Evolutionary conservation across 2,888 invertebrate genomes (phyloP).

Genomic region (Chymomyza procnemis): DNA sequence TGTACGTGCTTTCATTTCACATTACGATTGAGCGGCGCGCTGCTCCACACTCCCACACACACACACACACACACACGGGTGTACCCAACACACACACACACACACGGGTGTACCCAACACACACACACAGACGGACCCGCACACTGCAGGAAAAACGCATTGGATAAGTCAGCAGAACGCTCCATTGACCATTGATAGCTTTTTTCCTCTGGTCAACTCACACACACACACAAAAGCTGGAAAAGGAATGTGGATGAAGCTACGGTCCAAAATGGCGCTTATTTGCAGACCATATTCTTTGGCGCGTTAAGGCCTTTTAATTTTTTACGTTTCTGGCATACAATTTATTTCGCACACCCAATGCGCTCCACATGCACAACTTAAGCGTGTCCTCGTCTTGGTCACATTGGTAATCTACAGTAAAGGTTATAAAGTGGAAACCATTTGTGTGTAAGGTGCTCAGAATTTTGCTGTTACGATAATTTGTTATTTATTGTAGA

Average conservation of each 20-base stretch:
- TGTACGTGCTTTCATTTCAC: conserved; percentile 72
- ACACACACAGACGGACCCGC: background rate
- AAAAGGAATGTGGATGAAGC: conserved; percentile 8
- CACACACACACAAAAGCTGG: background rate
- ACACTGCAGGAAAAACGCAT: conserved; percentile 9
- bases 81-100: background rate
- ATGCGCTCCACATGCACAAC: background rate
- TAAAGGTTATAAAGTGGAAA: background rate
- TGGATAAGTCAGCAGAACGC: conserved; percentile 64
- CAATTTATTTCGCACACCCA: conserved; percentile 14
- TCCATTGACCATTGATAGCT: conserved; percentile 63
- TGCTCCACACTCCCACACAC: background rate
- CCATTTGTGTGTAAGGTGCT: background rate
- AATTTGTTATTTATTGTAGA: too few relatives aligned
- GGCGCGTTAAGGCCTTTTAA: conserved; percentile 46
- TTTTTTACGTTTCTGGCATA: conserved; percentile 63
- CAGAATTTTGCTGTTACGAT: too few relatives aligned
- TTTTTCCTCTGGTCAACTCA: conserved; percentile 1
- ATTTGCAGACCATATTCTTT: conserved; percentile 41
- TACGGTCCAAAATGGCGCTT: conserved; percentile 44
- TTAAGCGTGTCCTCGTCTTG: background rate
- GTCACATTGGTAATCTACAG: background rate
- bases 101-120: background rate
- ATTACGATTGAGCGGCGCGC: conserved; percentile 36
- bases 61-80: background rate